These are phyloP conservation scores for Stomatorhinus ivindoensis DNA, from an alignment of 2,113 vertebrate species.

Conservation along the genomic window DNA sequence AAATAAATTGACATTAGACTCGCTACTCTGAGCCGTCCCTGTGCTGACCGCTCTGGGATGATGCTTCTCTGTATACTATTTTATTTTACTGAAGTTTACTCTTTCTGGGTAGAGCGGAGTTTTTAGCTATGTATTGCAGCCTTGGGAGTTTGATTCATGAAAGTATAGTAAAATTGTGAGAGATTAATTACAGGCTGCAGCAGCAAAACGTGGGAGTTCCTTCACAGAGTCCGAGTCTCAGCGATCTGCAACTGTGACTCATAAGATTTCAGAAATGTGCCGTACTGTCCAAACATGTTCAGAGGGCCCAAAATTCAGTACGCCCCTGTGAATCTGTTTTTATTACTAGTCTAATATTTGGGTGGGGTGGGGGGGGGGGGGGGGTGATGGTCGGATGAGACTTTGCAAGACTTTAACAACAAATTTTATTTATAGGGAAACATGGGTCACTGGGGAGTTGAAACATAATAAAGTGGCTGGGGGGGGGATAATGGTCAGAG, in stretches of 20 bases:
- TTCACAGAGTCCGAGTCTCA: neutral
- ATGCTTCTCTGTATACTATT: neutral
- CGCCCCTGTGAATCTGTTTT: neutral
- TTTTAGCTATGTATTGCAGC: neutral
- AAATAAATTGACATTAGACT: neutral
- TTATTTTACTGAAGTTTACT: neutral
- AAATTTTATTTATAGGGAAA: neutral
- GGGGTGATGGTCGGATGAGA: neutral
- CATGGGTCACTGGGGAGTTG: neutral
- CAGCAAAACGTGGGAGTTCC: neutral
- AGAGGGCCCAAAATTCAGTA: neutral
- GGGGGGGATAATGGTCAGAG: no score
- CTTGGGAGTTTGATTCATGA: neutral
- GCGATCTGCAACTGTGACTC: neutral
- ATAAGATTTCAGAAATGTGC: neutral
- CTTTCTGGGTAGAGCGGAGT: neutral
- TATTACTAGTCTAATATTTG: neutral
- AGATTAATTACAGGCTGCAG: neutral
- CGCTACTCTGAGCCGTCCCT: neutral
- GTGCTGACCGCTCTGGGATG: neutral
- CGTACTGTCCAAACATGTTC: neutral
- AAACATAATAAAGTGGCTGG: neutral
- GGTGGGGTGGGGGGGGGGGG: neutral
- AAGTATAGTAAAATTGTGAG: neutral
- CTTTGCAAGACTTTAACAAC: neutral